Base-by-base conservation (phyloP, 1,140 invertebrate species). In the Potamilus streckersoni region DNA sequence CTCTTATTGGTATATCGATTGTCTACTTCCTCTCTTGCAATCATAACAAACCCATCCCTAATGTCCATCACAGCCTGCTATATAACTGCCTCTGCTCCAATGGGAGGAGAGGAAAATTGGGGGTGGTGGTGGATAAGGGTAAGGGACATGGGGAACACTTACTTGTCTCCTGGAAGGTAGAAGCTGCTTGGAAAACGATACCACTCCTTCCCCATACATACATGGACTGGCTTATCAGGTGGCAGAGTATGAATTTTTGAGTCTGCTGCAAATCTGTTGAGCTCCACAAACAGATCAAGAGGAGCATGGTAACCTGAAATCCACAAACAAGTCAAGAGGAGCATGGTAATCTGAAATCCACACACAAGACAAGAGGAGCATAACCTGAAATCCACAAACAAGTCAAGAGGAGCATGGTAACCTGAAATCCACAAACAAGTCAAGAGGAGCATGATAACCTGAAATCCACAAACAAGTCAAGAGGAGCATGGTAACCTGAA, bases 131-230 rank as follows among this genome's bases (percentile, higher is more conserved):
- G 60, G 17, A 19, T 3, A 0, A 61, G 20, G 31, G 14, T 27
- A 64, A 64, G 31, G 20, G 20, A 59, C 2, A n/a, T 59, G 17
- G 13, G 13, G 38, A 27, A n/a, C 31, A 83, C 84, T 80, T 77
- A 89, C 88, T 86, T 87, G 58, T 84, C 80, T 15, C 92, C 91
- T 6, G 97, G 96, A n/a, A 99, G 92, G 87, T 99, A 98, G 91
- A 99, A 99, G 73, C 95, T 96, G 56, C 94, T 95, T 0, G 98
- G 97, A 89, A 95, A 99, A 60, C 98, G 92, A 90, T 99, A 93
- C 98, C 98, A 99, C 85, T 99, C 98, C 92, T 99, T 99, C 17
- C 97, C 98, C 81, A 97, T 93, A 89, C 98, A 99, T 14, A 99
- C 93, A 80, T 95, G 95, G 6, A 95, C 93, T 69, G 93, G 90